Percentiles rank a stretch among this genome's conserved stretches.
These are phyloP conservation scores for Epirrhoe tristata DNA, from an alignment of 2,888 invertebrate genomes.

Conservation along the genomic window DNA sequence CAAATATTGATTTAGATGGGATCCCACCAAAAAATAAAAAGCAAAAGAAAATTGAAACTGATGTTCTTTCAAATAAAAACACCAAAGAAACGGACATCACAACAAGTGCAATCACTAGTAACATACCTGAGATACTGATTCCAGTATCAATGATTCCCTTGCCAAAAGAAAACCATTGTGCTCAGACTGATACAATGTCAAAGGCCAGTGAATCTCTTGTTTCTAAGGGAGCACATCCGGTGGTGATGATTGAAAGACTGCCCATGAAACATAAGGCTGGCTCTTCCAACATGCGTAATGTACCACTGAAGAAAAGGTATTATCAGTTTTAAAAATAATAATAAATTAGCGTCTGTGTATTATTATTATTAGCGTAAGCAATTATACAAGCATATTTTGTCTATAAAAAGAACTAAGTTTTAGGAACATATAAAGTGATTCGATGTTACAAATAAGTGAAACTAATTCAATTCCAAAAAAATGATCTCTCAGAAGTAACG, in stretches of 20 bases:
- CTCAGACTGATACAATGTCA: neutral
- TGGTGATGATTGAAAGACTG: conserved; percentile 16
- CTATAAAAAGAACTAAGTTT: neutral
- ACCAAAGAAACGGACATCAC: neutral
- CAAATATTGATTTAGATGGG: conserved; percentile 9
- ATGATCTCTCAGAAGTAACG: neutral
- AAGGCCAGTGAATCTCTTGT: neutral
- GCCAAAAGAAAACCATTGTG: conserved; percentile 5
- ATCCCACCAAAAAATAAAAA: conserved; percentile 5
- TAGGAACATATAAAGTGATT: neutral
- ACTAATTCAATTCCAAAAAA: neutral
- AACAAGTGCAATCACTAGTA: neutral
- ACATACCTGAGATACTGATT: conserved; percentile 3
- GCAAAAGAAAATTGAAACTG: neutral
- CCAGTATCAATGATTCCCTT: conserved; percentile 28
- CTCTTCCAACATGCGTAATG: neutral
- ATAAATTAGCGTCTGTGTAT: neutral
- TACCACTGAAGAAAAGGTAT: conserved; percentile 27
- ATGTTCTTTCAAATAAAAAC: neutral
- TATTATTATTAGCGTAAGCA: neutral
- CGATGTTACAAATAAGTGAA: neutral
- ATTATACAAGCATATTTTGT: neutral
- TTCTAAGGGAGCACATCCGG: neutral
- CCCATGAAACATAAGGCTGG: conserved; percentile 19
- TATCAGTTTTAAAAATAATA: conserved; percentile 15